Evolutionary conservation across 2,888 invertebrate genomes (phyloP).

Genomic region (Eupithecia vulgata): DNA sequence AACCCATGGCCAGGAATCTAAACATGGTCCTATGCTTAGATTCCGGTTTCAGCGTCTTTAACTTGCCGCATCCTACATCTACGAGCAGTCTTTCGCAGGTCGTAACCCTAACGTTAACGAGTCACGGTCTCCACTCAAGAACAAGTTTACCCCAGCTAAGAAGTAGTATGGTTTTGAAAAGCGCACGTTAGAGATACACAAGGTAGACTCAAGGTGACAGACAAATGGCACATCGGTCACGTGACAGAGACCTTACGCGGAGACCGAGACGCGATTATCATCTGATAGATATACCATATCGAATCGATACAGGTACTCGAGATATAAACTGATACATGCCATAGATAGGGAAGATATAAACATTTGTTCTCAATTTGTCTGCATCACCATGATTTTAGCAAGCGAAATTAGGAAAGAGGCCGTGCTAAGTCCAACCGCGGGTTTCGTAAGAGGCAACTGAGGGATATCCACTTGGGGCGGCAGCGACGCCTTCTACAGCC

Average conservation of each 20-base stretch:
- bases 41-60: too few species aligned
- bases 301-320: background rate
- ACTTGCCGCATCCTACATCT: background rate
- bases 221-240: background rate
- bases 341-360: background rate
- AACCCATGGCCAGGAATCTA: too few species aligned
- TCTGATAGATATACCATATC: background rate
- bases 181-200: background rate
- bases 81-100: too few species aligned
- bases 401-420: background rate
- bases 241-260: background rate
- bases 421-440: background rate
- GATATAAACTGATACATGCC: background rate
- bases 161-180: background rate
- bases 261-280: background rate
- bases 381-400: background rate
- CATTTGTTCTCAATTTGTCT: background rate
- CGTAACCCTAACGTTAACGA: background rate
- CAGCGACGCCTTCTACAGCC: background rate
- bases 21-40: too few species aligned
- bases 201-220: background rate
- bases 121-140: background rate
- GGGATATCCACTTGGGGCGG: background rate
- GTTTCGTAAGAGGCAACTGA: background rate
- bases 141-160: background rate